Evolutionary conservation across 2,113 vertebrate species (phyloP), one percentile per base, ranked within the genome.

Genomic region (Lepisosteus osseus): DNA sequence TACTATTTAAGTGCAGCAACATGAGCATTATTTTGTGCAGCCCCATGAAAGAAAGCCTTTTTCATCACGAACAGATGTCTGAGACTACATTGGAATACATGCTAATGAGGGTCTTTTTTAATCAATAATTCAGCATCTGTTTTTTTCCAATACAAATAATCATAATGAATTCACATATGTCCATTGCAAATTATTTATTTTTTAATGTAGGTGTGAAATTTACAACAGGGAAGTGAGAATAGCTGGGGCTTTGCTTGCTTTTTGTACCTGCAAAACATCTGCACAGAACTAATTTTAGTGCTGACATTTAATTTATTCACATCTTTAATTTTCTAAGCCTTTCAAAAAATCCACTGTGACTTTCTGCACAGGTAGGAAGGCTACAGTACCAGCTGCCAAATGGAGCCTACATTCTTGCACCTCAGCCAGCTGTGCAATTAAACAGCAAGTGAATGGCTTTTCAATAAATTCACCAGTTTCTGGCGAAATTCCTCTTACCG

Each of bases 381-480:
- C 29, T 29, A 29, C 29, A 29, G 29, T 29, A 29, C 29, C 29
- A 29, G 29, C 29, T 29, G 29, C 29, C 29, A 29, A 29, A 29
- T 29, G 29, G 29, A 29, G 29, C 29, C 29, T 29, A 41, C 17
- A 40, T 65, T 40, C n/a, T 29, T 40, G 5, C 29, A 8, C 41
- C 13, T n/a, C 62, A 41, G 29, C 15, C 17, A 41, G 62, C 62
- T 41, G 62, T 41, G 62, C n/a, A 65, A 65, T 65, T 8, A 65
- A 40, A 29, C 62, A 8, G 14, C 29, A 61, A 61, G 14, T 15
- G 17, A 61, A 6, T 15, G 14, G 14, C 17, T 61, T 61, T 7
- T 59, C 57, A 59, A 15, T 59, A n/a, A 17, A 59, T 4, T n/a
- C 57, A 72, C 51, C 54, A 72, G 74, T 29, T 14, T 51, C 47